Conservation (phyloP, 1,140 invertebrate species). For the Euwallacea similis region DNA sequence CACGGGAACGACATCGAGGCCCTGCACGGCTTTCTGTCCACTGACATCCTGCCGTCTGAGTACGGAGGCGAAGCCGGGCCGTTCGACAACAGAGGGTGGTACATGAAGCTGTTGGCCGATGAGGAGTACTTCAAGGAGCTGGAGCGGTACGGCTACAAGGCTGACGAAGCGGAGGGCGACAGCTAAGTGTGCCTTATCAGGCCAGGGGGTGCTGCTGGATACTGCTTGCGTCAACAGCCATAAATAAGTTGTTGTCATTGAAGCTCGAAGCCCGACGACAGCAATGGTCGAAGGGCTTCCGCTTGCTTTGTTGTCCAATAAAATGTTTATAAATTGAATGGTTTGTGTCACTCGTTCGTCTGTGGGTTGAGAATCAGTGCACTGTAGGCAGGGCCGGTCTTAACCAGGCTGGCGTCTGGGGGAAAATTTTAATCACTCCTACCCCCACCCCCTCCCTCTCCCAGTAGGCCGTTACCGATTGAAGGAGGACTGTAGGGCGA, state of each 20-base stretch:
- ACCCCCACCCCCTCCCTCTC: too few relatives aligned
- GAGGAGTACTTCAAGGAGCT: conserved; percentile 50
- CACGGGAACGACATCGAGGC: conserved; percentile 59
- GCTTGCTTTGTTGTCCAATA: neutral
- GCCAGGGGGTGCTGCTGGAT: too few relatives aligned
- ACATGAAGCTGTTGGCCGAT: conserved; percentile 47
- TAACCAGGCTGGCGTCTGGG: too few relatives aligned
- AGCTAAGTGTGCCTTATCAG: neutral
- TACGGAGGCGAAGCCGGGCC: conserved; percentile 59
- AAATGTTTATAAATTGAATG: neutral
- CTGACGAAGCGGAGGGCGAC: neutral
- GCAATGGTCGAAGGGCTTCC: too few relatives aligned
- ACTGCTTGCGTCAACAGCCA: too few relatives aligned
- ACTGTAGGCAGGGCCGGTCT: too few relatives aligned
- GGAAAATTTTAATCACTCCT: too few relatives aligned
- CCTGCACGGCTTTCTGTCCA: conserved; percentile 56
- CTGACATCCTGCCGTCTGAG: conserved; percentile 58
- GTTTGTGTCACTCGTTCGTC: neutral
- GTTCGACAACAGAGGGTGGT: conserved; percentile 54
- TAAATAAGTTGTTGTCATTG: too few relatives aligned
- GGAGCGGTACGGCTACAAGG: conserved; percentile 44
- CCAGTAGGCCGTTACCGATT: too few relatives aligned
- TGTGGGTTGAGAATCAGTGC: too few relatives aligned
- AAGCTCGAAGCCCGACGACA: too few relatives aligned
- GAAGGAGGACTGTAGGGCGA: too few relatives aligned